A percentile compares a stretch with the other conserved stretches of the same genome.
Evolutionary conservation across 2,113 vertebrate species (phyloP).

Genomic region (Crotalus horridus): DNA sequence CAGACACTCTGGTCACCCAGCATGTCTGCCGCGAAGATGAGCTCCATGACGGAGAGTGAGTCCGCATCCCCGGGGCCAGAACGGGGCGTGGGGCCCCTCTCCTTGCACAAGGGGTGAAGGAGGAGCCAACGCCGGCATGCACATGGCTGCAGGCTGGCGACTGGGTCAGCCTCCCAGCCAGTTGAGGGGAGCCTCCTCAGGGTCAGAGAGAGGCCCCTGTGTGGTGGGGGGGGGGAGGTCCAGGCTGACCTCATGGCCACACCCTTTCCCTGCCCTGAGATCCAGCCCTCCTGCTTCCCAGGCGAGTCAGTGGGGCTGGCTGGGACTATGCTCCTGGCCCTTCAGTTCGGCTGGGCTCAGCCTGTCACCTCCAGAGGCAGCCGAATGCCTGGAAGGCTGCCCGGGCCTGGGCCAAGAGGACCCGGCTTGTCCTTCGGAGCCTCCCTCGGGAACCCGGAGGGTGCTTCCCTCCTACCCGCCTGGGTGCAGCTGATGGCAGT

Average conservation of each 20-base stretch:
- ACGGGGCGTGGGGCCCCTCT: neutral
- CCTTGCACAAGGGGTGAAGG: neutral
- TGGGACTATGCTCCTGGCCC: neutral
- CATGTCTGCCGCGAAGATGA: conserved; percentile 78
- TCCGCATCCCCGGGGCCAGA: neutral
- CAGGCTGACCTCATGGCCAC: neutral
- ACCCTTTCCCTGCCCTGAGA: neutral
- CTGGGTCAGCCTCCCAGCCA: neutral
- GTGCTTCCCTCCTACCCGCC: neutral
- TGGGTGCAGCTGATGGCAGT: neutral
- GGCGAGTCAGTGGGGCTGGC: neutral
- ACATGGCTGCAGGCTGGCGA: neutral
- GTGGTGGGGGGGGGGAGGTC: neutral
- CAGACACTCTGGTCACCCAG: conserved; percentile 51
- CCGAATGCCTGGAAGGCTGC: neutral
- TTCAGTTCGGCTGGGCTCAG: neutral
- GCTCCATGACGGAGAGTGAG: conserved; percentile 84
- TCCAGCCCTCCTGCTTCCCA: neutral
- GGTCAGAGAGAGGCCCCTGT: neutral
- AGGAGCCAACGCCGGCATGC: too few relatives aligned
- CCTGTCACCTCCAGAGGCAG: neutral
- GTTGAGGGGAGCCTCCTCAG: neutral
- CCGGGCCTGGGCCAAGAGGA: neutral
- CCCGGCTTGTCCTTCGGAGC: neutral
- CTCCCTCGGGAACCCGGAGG: neutral